These are phyloP conservation scores for Dicranocentrus wangi DNA, from an alignment of 2,888 invertebrate genomes.

Conservation along the genomic window DNA sequence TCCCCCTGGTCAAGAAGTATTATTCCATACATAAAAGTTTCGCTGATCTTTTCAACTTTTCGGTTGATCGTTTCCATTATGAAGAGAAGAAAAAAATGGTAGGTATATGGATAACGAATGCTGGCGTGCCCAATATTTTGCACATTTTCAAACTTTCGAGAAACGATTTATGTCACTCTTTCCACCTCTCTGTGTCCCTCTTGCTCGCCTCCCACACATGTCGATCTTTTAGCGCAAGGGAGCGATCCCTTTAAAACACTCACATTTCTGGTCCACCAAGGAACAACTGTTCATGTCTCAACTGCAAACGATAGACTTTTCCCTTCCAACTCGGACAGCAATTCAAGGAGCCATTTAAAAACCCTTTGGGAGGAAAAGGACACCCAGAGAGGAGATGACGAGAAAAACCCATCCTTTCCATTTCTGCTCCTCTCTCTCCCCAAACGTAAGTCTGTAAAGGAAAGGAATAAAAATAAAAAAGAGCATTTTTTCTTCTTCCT, in stretches of 20 bases:
- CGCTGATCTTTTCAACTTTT: conserved; percentile 60
- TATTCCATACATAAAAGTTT: conserved; percentile 35
- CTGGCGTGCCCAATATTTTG: conserved; percentile 66
- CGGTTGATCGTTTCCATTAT: conserved; percentile 44
- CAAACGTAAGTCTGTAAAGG: not conserved
- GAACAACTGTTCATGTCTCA: conserved; percentile 24
- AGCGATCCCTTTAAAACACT: conserved; percentile 30
- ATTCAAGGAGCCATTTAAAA: conserved; percentile 49
- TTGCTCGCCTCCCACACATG: conserved; percentile 29
- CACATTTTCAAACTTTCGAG: conserved; percentile 67
- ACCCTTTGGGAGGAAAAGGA: conserved; percentile 34
- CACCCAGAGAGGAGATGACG: conserved; percentile 13
- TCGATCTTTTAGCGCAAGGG: not conserved
- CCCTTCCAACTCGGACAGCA: conserved; percentile 25
- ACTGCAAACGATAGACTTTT: conserved; percentile 40
- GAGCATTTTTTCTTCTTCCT: conserved; percentile 20
- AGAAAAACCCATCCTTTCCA: conserved; percentile 55
- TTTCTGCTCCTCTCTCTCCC: conserved; percentile 18
- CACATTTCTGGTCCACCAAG: conserved; percentile 12
- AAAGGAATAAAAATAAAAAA: conserved; percentile 23
- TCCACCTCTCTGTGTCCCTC: conserved; percentile 54
- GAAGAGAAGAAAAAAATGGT: conserved; percentile 40
- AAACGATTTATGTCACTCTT: conserved; percentile 67
- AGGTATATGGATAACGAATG: conserved; percentile 27
- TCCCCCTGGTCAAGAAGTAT: too few relatives aligned